Conservation (phyloP, 2,797 vertebrate species). For the Parauchenoglanis ngamensis region DNA sequence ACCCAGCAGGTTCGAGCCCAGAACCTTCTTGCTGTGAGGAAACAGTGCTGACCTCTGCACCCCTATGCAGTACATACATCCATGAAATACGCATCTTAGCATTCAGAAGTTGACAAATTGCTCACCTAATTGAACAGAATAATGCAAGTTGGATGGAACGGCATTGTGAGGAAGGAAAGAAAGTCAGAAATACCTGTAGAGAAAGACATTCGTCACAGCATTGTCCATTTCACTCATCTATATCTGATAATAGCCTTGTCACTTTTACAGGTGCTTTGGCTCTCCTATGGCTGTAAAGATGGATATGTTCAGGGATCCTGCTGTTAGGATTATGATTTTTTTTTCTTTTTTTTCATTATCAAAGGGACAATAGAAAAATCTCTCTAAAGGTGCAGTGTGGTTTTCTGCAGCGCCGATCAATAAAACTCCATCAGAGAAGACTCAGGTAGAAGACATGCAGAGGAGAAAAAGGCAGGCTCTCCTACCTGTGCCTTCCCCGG, state of each 20-base stretch:
- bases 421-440: slow-evolving; percentile 60
- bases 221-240: slow-evolving; percentile 53
- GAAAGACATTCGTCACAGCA: slow-evolving; percentile 22
- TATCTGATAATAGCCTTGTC: slow-evolving; percentile 58
- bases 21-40: no score
- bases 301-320: slow-evolving; percentile 69
- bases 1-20: no score
- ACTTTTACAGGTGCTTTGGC: slow-evolving; percentile 53
- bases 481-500: slow-evolving; percentile 54
- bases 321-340: slow-evolving; percentile 67
- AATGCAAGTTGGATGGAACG: not conserved
- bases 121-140: no score
- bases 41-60: no score
- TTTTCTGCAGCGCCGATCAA: slow-evolving; percentile 70
- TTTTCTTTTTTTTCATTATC: slow-evolving; percentile 48
- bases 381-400: slow-evolving; percentile 64
- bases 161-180: not conserved
- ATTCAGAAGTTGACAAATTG: not conserved
- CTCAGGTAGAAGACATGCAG: slow-evolving; percentile 41
- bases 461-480: slow-evolving; percentile 57
- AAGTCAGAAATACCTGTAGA: not conserved
- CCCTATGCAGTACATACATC: not conserved
- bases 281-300: slow-evolving; percentile 67
- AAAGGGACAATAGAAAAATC: slow-evolving; percentile 67
- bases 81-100: not conserved